Evolutionary conservation across 2,797 vertebrate genomes (phyloP), one percentile per base, ranked within the genome.

Genomic region (Phalloptychus januarius): DNA sequence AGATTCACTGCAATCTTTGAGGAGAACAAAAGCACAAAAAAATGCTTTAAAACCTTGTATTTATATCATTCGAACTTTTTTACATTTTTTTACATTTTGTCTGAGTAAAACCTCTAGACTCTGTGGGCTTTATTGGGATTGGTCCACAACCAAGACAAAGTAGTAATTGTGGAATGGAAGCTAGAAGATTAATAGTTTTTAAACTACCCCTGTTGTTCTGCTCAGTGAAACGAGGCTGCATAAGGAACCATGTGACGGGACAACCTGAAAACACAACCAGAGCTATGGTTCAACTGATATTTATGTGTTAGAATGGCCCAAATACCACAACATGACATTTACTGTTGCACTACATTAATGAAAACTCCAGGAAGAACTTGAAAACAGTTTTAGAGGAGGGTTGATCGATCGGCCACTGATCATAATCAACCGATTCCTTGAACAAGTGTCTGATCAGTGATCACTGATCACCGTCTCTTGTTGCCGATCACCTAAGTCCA

Each of bases 1-100:
- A 77, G 61, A 82, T 84, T 76, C 74, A 61, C 40, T 48, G 54
- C 63, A 48, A 52, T 79, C 54, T 80, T 79, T 83, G 65, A 79
- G 48, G 61, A 74, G 65, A 90, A 76, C 45, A 84, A 54, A 80
- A 61, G 72, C 5, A 48, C 16, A 46, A 45, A 48, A 48, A 48
- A 48, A 48, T 1, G 5, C 16, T 18, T 48, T 45, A 16, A 45
- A 45, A 45, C 45, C 13, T 36, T 7, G 18, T 38, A 65, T 65
- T 65, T 36, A 65, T 65, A 38, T 3, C 61, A 1, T 33, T 63
- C 4, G 2, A 65, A 65, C 61, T 1, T 65, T 23, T 36, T 61
- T 15, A 31, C 28, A 2, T 33, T 1, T 65, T 23, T 36, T 61
- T 15, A 31, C 28, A 2, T 33, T 36, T 20, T 63, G 15, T 63